phyloP scores from a whole-genome alignment of 1,140 invertebrate species.

The Magallana angulata region DNA sequence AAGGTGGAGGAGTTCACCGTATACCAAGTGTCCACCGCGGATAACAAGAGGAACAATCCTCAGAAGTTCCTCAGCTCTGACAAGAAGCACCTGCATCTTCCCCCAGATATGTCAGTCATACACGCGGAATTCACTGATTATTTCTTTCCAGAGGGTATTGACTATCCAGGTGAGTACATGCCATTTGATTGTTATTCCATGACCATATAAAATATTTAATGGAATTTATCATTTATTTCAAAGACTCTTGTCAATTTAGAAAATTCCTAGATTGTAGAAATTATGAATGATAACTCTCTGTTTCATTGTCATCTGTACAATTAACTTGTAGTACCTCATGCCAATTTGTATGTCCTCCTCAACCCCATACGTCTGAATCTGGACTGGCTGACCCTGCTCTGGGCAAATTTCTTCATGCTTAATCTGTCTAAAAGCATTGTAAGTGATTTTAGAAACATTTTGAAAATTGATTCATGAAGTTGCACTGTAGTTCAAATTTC shows the following conservation, averaged over 20 bases:
- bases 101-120: constrained; percentile 91
- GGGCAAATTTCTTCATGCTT: constrained; percentile 95
- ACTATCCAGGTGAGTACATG: constrained; percentile 90
- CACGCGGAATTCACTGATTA: constrained; percentile 98
- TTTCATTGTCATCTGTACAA: background rate
- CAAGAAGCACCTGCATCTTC: constrained; percentile 89
- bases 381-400: constrained; percentile 91
- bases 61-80: constrained; percentile 93
- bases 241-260: no score
- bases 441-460: constrained; percentile 63
- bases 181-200: background rate
- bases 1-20: constrained; percentile 88
- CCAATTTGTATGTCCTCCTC: constrained; percentile 93
- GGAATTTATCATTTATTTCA: no score
- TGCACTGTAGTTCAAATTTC: background rate
- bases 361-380: constrained; percentile 93
- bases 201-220: no score
- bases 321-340: constrained; percentile 87
- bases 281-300: no score
- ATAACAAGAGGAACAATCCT: constrained; percentile 83
- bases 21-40: constrained; percentile 81
- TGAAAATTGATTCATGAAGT: background rate
- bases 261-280: no score
- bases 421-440: constrained; percentile 89
- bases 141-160: constrained; percentile 96